Base-by-base conservation (phyloP, 2,888 invertebrate genomes). In the Tricholauxania praeusta region DNA sequence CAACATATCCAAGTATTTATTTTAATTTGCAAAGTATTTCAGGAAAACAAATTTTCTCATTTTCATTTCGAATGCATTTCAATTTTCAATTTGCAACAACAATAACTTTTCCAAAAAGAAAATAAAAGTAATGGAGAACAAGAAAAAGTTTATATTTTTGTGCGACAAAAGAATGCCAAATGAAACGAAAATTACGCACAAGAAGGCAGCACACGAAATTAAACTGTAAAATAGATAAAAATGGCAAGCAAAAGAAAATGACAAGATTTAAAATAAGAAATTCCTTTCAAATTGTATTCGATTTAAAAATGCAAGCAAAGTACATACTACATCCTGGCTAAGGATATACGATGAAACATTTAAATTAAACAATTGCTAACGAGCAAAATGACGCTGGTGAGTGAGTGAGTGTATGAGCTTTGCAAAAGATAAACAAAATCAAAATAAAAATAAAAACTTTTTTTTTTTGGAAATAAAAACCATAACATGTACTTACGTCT, bases 1-100 rank as follows among this genome's bases (percentile, higher is more conserved):
- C 8, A 64, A 51, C 22, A 48, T 12, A 19, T 59, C 6, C 10
- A 39, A 12, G 70, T 62, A 62, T 70, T 62, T 70, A 62, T 70
- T 70, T 70, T 70, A 70, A 70, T 70, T 70, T 62, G 62, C 68
- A 59, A 62, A 62, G 70, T 70, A 70, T 70, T 70, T 70, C 15
- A 70, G 53, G 62, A 62, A 52, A 62, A 51, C 62, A 70, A 62
- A 62, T 70, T 70, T 62, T 60, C 70, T 28, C 60, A 60, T 69
- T 62, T 70, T 70, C 62, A 62, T 62, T 70, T 62, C 68, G 53
- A 70, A 62, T 62, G 60, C 70, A 70, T 62, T 70, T 70, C 70
- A 70, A 52, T 70, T 62, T 62, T 51, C 69, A 70, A 70, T 53
- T 62, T 60, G 39, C 69, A 53, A 47, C 17, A 60, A 49, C 28